Base-by-base conservation (phyloP, 37 sponge, comb jelly and placozoan species). In the Diacarnus erythraeanus region DNA sequence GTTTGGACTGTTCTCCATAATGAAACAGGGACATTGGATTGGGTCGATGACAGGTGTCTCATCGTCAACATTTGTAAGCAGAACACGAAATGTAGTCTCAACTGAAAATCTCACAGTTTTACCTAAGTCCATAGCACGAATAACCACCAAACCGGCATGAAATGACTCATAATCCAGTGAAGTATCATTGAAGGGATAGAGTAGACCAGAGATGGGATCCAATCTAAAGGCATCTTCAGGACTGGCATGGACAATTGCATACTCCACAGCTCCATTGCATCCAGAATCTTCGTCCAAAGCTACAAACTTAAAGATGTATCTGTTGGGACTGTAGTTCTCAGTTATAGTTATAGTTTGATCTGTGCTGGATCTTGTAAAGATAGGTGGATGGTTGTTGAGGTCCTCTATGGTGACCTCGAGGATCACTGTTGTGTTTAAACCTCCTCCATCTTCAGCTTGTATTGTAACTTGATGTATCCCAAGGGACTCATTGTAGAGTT, bases 1-100 rank as follows among this genome's bases (percentile, higher is more conserved):
- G 0, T 70, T 57, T 1, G 39, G 38, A n/a, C 8, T 12, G n/a
- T 82, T 70, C 51, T 92, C 92, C 47, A 27, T 31, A 4, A 92
- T 68, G 59, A 74, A 92, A 44, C 92, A 92, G 0, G 92, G 88
- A 57, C 92, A 92, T 5, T 65, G 36, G 15, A 84, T 59, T 0
- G 82, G 79, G 41, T 75, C 81, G 30, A 92, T 69, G 2, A 83
- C 69, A 26, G 92, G 92, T 20, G 76, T 31, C 18, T 80, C 59
- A 81, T 87, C 85, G 33, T 92, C 65, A 18, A 44, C 77, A 21
- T 74, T 33, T 0, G 59, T 79, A 57, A 92, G 64, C 61, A 22
- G 61, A 1, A 92, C 64, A 12, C 30, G 31, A 33, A 92, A 70
- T 18, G 69, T 44, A 0, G 89, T 33, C 40, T 84, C 85, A 33